A percentile compares a stretch with the other conserved stretches of the same genome.
These are phyloP conservation scores for Dugesia japonica DNA, from an alignment of 2,888 invertebrate species.

Conservation along the genomic window DNA sequence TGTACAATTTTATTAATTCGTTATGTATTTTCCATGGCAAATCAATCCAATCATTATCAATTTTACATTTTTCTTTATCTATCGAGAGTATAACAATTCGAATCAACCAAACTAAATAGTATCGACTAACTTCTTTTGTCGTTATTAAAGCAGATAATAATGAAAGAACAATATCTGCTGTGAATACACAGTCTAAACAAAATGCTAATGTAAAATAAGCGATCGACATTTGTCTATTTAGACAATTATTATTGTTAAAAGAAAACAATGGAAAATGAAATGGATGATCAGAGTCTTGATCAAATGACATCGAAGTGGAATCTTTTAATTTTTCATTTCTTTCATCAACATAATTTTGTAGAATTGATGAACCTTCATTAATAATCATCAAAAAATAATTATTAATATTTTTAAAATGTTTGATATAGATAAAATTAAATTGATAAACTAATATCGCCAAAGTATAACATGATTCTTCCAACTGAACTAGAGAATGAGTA, in stretches of 20 bases:
- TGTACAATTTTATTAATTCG: not conserved
- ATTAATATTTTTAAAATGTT: not conserved
- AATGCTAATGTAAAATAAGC: conserved; percentile 7
- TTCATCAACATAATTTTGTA: not conserved
- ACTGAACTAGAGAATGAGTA: not conserved
- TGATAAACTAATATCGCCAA: not conserved
- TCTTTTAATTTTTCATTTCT: not conserved
- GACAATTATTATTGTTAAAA: not conserved
- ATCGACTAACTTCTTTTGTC: not conserved
- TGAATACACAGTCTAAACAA: not conserved
- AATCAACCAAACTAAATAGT: not conserved
- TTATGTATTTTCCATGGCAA: not conserved
- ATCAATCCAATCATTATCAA: not conserved
- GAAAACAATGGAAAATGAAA: not conserved
- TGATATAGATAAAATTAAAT: not conserved
- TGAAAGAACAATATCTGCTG: not conserved
- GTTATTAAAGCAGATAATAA: not conserved
- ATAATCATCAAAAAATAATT: not conserved
- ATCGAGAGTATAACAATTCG: not conserved
- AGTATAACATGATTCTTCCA: not conserved
- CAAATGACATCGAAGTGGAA: not conserved
- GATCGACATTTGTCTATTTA: not conserved
- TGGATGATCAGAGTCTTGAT: not conserved
- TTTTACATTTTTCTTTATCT: conserved; percentile 11
- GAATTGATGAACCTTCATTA: not conserved